Evolutionary conservation across 1,140 invertebrate species (phyloP), one percentile per base, ranked within the genome.

Genomic region (Drosophila rhopaloa): DNA sequence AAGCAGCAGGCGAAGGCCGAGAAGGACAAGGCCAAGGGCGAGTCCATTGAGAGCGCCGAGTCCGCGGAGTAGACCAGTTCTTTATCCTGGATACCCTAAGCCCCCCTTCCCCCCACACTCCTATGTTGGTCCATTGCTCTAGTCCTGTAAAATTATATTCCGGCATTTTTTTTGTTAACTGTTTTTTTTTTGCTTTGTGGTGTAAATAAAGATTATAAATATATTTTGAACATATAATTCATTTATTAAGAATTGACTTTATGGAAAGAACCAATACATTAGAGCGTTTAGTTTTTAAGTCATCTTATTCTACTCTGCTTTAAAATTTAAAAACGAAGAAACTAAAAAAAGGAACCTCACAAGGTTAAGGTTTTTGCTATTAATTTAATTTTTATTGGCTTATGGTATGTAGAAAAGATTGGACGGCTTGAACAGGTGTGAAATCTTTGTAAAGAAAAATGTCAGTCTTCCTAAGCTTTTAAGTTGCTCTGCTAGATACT

Each of bases 1-100:
- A 91, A 90, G 35, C 62, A 86, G 63, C 62, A 75, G 47, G 86
- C 85, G 56, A 86, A 89, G 71, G 74, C 58, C 19, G 76, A 79
- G 41, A 72, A 79, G 53, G 70, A 72, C 27, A 32, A 71, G 68
- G 68, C 66, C 65, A 72, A 72, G 68, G 53, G 44, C 14, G 60
- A 68, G 47, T 88, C 83, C 53, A 13, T 60, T 1, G 83, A 88
- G 56, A 88, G 84, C 14, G 41, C 35, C 43, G 79, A 86, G 40
- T 83, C 83, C n/a, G 44, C 19, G 19, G 83, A 86, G 44, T 46
- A 57, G 41, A 24, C 24, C 24, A 24, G 24, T 24, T 24, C 24
- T 3, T 24, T 24, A 4, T 24, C 43, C 53, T 6, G 7, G 7
- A 32, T 32, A 32, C 6, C 8, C 29, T 8, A 1, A 8, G 8